Evolutionary conservation across 2,113 vertebrate genomes (phyloP).

Genomic region (Ginglymostoma cirratum): DNA sequence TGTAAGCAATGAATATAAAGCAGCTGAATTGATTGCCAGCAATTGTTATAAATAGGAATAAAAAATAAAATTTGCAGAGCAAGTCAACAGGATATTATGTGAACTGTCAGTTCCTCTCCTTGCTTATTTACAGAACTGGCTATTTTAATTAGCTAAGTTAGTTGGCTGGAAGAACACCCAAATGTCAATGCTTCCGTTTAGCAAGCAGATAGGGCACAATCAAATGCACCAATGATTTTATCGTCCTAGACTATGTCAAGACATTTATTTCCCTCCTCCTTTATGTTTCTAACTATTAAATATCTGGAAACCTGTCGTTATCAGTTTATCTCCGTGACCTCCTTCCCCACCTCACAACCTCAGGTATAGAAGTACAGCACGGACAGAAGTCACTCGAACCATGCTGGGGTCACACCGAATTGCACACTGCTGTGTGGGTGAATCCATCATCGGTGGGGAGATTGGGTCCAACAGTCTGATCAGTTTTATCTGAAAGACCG

Average conservation of each 20-base stretch:
- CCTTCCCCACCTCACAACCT: neutral
- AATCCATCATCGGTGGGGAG: neutral
- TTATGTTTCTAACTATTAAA: neutral
- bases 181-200: neutral
- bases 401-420: too few relatives aligned
- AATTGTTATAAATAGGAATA: neutral
- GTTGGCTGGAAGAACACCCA: neutral
- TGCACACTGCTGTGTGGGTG: neutral
- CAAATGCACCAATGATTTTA: neutral
- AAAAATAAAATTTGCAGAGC: neutral
- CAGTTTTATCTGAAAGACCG: neutral
- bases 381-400: neutral
- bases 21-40: neutral
- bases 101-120: neutral
- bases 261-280: neutral
- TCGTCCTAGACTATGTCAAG: neutral
- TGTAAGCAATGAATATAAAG: neutral
- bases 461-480: neutral
- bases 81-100: neutral
- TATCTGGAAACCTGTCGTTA: neutral
- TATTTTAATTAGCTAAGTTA: neutral
- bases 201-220: neutral
- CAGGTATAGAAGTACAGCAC: neutral
- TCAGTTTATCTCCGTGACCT: neutral
- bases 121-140: neutral